Evolutionary conservation across 1,140 invertebrate genomes (phyloP).

Genomic region (Oryzaephilus surinamensis): DNA sequence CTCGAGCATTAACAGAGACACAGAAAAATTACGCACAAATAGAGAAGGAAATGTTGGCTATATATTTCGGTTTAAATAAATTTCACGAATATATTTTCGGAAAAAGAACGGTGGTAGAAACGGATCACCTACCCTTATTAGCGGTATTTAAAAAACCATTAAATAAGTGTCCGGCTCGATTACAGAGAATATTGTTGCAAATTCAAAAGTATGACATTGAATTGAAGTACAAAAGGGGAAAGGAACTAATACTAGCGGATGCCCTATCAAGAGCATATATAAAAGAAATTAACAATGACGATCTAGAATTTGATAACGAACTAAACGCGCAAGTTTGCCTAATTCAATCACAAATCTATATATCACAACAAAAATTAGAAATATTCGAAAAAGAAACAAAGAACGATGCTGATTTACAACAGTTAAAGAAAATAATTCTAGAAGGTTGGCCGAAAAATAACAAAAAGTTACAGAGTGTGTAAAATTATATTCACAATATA

Average conservation of each 20-base stretch:
- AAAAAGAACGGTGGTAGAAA: constrained; percentile 18
- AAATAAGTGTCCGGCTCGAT: constrained; percentile 12
- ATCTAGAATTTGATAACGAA: too few relatives aligned
- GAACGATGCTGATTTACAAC: constrained; percentile 21
- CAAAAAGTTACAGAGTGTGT: constrained; percentile 15
- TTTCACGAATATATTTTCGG: constrained; percentile 27
- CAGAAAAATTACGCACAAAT: constrained; percentile 33
- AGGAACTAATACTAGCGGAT: constrained; percentile 28
- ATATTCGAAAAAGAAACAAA: constrained; percentile 21
- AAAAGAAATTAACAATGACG: neutral
- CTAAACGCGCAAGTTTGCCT: constrained; percentile 9
- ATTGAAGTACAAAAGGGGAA: constrained; percentile 14
- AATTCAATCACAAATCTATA: constrained; percentile 6
- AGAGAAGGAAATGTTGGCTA: constrained; percentile 32
- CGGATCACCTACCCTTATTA: constrained; percentile 20
- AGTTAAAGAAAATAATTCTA: constrained; percentile 21
- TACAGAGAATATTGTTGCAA: constrained; percentile 16
- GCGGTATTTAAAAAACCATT: constrained; percentile 19
- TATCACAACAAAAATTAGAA: constrained; percentile 18
- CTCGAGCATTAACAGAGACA: constrained; percentile 26
- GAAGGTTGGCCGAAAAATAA: constrained; percentile 33
- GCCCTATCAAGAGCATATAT: constrained; percentile 28
- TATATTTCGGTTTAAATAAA: constrained; percentile 19
- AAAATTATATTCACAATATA: constrained; percentile 11
- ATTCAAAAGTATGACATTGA: constrained; percentile 15